phyloP scores from a whole-genome alignment of 2,113 vertebrate species.

The Suncus etruscus region DNA sequence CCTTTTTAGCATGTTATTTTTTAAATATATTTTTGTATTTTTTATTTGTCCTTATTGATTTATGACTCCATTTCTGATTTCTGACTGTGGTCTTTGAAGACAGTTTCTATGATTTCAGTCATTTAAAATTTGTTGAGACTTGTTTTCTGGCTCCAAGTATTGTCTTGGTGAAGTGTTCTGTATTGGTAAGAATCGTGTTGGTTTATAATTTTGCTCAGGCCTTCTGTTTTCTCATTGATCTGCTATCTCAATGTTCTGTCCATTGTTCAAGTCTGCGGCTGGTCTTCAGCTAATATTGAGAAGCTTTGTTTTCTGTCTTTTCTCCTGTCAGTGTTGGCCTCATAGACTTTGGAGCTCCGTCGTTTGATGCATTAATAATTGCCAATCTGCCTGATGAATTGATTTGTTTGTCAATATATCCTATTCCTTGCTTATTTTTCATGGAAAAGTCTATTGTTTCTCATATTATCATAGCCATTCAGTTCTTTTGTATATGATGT shows the following conservation, averaged over 20 bases:
- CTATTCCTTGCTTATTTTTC: constrained; percentile 2
- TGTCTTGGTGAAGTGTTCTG: background rate
- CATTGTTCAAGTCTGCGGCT: background rate
- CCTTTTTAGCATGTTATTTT: constrained; percentile 17
- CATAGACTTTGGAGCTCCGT: background rate
- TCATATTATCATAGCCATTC: background rate
- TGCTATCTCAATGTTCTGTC: background rate
- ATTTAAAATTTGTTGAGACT: constrained; percentile 19
- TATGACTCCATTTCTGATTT: background rate
- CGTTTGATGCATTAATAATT: background rate
- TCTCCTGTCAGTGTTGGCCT: background rate
- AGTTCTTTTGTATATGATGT: constrained; percentile 1
- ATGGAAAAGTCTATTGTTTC: background rate
- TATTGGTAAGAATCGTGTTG: background rate
- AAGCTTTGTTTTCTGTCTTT: background rate
- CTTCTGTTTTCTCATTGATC: background rate
- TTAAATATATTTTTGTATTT: constrained; percentile 9
- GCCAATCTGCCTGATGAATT: background rate
- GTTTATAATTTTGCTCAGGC: background rate
- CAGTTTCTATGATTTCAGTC: background rate
- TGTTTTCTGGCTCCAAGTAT: background rate
- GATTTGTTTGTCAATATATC: background rate
- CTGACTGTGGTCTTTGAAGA: background rate
- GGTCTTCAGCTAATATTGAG: background rate
- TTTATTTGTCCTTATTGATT: constrained; percentile 5